Evolutionary conservation across 92 coral and sea anemone species (phyloP), one percentile per base, ranked within the genome.

Genomic region (Nematostella vectensis): DNA sequence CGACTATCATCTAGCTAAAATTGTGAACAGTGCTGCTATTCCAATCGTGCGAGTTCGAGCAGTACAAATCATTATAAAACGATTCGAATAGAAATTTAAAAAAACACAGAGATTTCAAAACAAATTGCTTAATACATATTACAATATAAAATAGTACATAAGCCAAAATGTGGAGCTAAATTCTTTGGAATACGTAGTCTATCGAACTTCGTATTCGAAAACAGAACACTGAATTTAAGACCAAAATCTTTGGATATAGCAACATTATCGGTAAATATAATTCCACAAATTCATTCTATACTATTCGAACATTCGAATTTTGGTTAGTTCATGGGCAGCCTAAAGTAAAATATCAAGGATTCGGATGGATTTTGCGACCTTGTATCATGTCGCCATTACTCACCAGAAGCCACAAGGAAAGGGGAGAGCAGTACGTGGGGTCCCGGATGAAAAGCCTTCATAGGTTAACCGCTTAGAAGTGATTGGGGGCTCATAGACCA

Each of bases 321-420:
- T 28, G 23, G 4, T 23, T 27, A 29, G 19, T 19, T 15, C 24
- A 15, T 30, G 65, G 43, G 12, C 16, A 62, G 49, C 26, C 55
- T 4, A 21, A 18, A 49, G 0, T 25, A 1, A 4, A 52, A 11
- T 48, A n/a, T 4, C 30, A 0, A 61, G 19, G 82, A 76, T 76
- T 76, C 3, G 20, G 25, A 28, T 39, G 57, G 82, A 76, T 76
- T 76, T 53, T 68, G 27, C 22, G 22, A 31, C 22, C 23, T 36
- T 31, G 9, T 29, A 15, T 0, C 1, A 20, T 2, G 1, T 18
- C 50, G 50, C 59, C 67, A 45, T 36, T 55, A 76, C 82, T 76
- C 57, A 76, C 82, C 82, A 76, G 44, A 63, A 76, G 76, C 61
- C 62, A 61, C 50, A 61, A 50, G 76, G 67, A 68, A 76, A 76